Base-by-base conservation (phyloP, 2,888 invertebrate species). In the Drosophila siamana region DNA sequence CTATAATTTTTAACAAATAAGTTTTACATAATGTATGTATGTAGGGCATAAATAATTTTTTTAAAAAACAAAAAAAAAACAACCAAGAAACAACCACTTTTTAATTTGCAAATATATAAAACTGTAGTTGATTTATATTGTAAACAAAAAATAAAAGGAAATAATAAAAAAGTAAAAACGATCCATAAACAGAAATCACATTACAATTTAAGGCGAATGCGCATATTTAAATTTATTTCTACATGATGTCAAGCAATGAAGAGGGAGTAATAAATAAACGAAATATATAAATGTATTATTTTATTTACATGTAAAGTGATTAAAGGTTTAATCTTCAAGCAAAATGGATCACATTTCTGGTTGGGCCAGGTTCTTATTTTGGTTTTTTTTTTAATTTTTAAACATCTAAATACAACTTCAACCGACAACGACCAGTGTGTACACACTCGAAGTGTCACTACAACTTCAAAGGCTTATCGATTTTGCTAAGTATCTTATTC, bases 51-150 rank as follows among this genome's bases (percentile, higher is more conserved):
- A 28, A 57, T 40, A 44, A 22, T 59, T 63, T 33, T 30, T 43
- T 54, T 46, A 19, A 30, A 11, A 46, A 51, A 52, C 26, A 26
- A 55, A 19, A 16, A 36, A 55, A n/a, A 54, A 43, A 54, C 47
- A 19, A 30, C 61, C 44, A 30, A 30, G 30, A 30, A n/a, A 33
- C n/a, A 5, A 33, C 33, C 77, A 72, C 59, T 69, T 77, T 73
- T 77, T 65, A 73, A 73, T 64, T 56, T 60, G 73, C 75, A 69
- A 76, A 38, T 41, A n/a, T 43, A 60, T 59, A 41, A 54, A 57
- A 19, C 9, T 61, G 43, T 60, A 74, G 64, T 73, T 64, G 54
- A 43, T 54, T 57, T 57, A 69, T 56, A 56, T 41, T 41, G 44
- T 57, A 56, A 52, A 28, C 40, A 47, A 19, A 48, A 30, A 38